Conservation (phyloP, 1,140 invertebrate species). For the Leptinotarsa undecemlineata region DNA sequence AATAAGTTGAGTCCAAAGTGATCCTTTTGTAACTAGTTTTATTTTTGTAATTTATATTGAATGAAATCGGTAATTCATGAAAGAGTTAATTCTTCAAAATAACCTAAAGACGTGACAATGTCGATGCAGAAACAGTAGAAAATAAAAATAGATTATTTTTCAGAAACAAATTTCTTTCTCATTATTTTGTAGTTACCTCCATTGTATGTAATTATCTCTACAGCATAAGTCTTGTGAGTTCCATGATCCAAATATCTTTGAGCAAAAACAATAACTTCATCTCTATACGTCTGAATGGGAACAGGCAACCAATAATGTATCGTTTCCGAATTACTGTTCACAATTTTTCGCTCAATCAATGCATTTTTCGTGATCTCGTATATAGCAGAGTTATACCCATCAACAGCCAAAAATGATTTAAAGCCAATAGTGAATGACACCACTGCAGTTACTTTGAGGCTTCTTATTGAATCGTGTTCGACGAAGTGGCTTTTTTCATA, state of each 20-base stretch:
- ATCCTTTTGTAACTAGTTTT: no score
- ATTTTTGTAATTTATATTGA: no score
- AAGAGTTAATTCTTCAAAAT: no score
- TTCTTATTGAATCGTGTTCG: constrained; percentile 32
- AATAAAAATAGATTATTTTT: not conserved
- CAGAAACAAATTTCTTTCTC: not conserved
- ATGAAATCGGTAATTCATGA: no score
- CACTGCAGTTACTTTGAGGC: constrained; percentile 32
- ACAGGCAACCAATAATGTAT: constrained; percentile 54
- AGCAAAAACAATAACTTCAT: constrained; percentile 59
- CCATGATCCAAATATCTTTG: constrained; percentile 56
- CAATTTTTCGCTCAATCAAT: constrained; percentile 46
- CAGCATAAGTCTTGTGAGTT: constrained; percentile 52
- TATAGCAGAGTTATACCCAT: constrained; percentile 54
- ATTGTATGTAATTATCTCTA: constrained; percentile 60
- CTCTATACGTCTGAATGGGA: constrained; percentile 56
- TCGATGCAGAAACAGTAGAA: no score
- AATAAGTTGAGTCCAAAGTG: no score
- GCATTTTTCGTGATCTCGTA: constrained; percentile 53
- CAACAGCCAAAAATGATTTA: constrained; percentile 56
- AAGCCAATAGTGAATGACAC: constrained; percentile 54
- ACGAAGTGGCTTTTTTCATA: constrained; percentile 37
- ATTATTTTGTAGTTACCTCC: constrained; percentile 36
- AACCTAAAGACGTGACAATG: no score
- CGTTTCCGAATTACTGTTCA: constrained; percentile 41